Percentiles rank a stretch among this genome's conserved stretches.
These are phyloP conservation scores for Ditula angustiorana DNA, from an alignment of 2,888 invertebrate species.

Conservation along the genomic window DNA sequence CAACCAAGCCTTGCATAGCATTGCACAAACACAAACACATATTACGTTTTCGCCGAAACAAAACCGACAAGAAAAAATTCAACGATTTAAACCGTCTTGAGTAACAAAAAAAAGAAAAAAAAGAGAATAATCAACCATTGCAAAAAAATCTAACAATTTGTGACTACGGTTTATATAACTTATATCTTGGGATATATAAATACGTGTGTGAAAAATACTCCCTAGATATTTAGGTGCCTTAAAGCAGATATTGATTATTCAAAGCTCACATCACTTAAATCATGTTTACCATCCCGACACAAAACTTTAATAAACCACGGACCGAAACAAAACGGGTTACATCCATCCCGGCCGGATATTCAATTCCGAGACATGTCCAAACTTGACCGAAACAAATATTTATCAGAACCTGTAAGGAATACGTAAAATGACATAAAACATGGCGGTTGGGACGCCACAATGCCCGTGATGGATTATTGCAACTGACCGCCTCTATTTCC, in stretches of 20 bases:
- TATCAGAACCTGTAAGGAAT: constrained; percentile 85
- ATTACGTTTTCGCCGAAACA: too few relatives aligned
- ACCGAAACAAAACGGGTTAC: constrained; percentile 72
- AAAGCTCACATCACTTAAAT: not conserved
- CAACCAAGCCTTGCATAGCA: too few relatives aligned
- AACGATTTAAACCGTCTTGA: too few relatives aligned
- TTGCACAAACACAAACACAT: too few relatives aligned
- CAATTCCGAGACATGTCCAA: constrained; percentile 82
- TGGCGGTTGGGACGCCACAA: constrained; percentile 68
- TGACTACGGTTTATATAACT: too few relatives aligned
- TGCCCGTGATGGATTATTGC: constrained; percentile 84
- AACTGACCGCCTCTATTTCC: constrained; percentile 84
- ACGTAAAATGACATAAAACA: constrained; percentile 83
- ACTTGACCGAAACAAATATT: constrained; percentile 81
- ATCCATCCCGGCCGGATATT: constrained; percentile 80
- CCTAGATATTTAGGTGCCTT: too few relatives aligned
- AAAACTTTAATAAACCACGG: constrained; percentile 54
- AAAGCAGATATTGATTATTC: not conserved
- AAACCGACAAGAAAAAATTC: too few relatives aligned
- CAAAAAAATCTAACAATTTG: too few relatives aligned
- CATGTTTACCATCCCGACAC: constrained; percentile 2
- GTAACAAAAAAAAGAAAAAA: too few relatives aligned
- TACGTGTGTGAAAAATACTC: too few relatives aligned
- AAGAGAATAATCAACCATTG: too few relatives aligned
- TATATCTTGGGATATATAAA: too few relatives aligned